phyloP scores from a whole-genome alignment of 2,113 vertebrate genomes.

The Okapia johnstoni region DNA sequence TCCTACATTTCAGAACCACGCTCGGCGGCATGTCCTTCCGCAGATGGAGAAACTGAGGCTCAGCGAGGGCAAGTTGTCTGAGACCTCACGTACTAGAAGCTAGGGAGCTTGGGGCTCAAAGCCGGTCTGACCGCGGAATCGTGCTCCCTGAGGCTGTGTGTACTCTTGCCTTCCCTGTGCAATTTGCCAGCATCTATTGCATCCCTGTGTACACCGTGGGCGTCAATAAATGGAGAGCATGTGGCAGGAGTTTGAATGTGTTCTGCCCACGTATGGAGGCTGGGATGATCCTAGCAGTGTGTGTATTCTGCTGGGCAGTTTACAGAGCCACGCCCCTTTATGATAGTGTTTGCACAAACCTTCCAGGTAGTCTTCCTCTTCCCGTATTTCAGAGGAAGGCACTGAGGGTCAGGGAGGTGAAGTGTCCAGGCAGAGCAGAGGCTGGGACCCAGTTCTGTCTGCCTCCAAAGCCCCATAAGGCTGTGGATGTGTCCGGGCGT shows the following conservation, averaged over 20 bases:
- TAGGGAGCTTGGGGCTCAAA: neutral
- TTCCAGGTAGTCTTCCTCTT: neutral
- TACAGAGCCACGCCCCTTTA: neutral
- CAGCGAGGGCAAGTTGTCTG: neutral
- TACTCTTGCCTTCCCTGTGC: neutral
- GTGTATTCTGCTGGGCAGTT: neutral
- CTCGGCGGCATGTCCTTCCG: neutral
- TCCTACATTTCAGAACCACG: neutral
- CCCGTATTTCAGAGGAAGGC: neutral
- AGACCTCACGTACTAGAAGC: too few relatives aligned
- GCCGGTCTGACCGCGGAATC: neutral
- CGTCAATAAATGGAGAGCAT: neutral
- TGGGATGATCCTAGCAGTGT: fast-evolving
- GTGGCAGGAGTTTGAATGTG: neutral
- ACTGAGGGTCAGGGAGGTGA: neutral
- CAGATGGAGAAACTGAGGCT: neutral
- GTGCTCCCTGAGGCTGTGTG: neutral
- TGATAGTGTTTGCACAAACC: neutral
- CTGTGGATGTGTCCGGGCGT: neutral
- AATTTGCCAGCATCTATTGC: fast-evolving
- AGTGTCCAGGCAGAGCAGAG: neutral
- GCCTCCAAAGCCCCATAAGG: neutral
- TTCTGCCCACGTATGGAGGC: neutral
- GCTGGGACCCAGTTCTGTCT: neutral
- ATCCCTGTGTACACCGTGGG: neutral